phyloP scores from a whole-genome alignment of 2,113 vertebrate species.

The Limanda limanda region DNA sequence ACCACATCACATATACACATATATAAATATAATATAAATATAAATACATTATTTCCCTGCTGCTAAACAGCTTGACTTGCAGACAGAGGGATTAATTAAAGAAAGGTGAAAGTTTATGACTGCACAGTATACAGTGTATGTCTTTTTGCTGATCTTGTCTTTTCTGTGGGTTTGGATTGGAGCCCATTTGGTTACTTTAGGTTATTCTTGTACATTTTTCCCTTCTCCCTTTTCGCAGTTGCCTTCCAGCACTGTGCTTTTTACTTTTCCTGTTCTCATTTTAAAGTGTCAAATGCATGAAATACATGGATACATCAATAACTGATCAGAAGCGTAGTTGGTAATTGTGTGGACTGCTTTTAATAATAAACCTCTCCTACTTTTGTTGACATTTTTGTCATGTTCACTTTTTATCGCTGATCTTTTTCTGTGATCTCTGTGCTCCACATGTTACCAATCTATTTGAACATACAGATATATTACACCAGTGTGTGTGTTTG shows the following conservation, averaged over 20 bases:
- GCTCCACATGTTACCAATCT: slow-evolving; percentile 45
- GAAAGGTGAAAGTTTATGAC: neutral
- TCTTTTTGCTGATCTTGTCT: neutral
- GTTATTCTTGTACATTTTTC: neutral
- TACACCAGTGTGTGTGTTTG: slow-evolving; percentile 12
- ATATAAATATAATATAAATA: too few species aligned
- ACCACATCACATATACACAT: slow-evolving; percentile 14
- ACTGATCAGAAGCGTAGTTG: neutral
- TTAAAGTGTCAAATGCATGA: neutral
- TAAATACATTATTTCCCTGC: neutral
- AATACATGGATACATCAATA: neutral
- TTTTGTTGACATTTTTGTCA: neutral
- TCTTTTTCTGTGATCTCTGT: neutral
- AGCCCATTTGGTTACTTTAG: neutral
- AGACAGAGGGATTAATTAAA: neutral
- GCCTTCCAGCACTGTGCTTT: neutral
- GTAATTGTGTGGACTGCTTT: neutral
- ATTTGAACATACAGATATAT: slow-evolving; percentile 26
- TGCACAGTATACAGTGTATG: too few species aligned
- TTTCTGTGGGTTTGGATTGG: neutral
- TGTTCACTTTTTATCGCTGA: slow-evolving; percentile 2
- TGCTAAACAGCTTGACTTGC: neutral
- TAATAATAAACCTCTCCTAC: neutral
- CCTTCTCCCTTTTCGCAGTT: too few species aligned
- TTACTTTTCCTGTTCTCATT: neutral